Evolutionary conservation across 37 sponge, comb jelly and placozoan species (phyloP).

Genomic region (Halisarca cf. caerulea): DNA sequence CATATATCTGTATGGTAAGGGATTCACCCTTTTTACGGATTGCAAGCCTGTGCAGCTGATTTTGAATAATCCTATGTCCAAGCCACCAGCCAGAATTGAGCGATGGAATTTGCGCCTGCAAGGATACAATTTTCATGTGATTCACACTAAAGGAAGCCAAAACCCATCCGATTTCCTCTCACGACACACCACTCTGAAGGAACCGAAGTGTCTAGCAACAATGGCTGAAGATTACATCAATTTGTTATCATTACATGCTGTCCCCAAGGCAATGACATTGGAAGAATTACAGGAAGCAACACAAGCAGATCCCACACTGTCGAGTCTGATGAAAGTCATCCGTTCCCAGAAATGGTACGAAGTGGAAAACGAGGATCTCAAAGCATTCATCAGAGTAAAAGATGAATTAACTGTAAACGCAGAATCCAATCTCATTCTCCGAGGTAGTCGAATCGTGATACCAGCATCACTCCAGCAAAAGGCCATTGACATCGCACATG

Average conservation of each 20-base stretch:
- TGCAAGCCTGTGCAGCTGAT: slow-evolving; percentile 27
- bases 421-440: too few species aligned
- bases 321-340: not conserved
- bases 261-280: slow-evolving; percentile 40
- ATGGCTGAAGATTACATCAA: slow-evolving; percentile 36
- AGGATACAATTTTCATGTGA: slow-evolving; percentile 38
- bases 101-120: slow-evolving; percentile 47
- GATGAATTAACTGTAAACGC: not conserved
- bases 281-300: slow-evolving; percentile 38
- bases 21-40: slow-evolving; percentile 35
- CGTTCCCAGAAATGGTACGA: not conserved
- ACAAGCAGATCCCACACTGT: slow-evolving; percentile 25
- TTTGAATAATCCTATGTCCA: slow-evolving; percentile 35
- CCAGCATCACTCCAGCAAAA: slow-evolving; percentile 24
- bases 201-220: not conserved
- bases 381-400: not conserved
- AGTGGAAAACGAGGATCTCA: slow-evolving; percentile 2
- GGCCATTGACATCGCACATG: too few species aligned
- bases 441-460: not conserved
- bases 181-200: slow-evolving; percentile 24
- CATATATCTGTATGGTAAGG: slow-evolving; percentile 27
- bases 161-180: slow-evolving; percentile 62
- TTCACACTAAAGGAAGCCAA: slow-evolving; percentile 44
- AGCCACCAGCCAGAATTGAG: slow-evolving; percentile 54
- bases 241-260: slow-evolving; percentile 24